Conservation (phyloP, 2,113 vertebrate species). For the Telmatochromis brachygnathus region DNA sequence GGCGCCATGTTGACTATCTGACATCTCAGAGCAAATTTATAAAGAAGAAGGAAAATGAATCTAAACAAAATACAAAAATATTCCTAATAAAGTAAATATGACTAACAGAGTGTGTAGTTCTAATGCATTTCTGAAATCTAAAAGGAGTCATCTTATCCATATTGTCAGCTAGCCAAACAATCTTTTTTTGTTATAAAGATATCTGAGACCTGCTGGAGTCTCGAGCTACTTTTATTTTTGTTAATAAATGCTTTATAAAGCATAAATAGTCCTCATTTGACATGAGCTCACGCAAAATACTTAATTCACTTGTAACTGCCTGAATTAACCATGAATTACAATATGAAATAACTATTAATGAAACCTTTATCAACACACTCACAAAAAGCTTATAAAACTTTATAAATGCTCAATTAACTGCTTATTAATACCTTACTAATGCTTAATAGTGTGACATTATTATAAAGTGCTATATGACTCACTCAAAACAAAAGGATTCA, state of each 20-base stretch:
- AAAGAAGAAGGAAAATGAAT: neutral
- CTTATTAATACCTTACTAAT: neutral
- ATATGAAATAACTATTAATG: neutral
- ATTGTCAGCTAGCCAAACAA: neutral
- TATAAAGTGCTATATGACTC: neutral
- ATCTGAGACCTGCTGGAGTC: neutral
- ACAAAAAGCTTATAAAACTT: neutral
- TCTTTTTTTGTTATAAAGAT: neutral
- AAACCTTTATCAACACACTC: neutral
- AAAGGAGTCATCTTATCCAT: neutral
- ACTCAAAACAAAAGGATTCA: neutral
- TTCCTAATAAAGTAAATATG: neutral
- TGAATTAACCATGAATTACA: neutral
- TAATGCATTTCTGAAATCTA: neutral
- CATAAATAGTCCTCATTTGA: neutral
- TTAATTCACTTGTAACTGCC: neutral
- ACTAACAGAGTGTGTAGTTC: neutral
- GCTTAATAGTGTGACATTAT: neutral
- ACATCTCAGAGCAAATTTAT: neutral
- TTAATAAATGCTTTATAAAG: neutral
- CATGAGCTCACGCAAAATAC: neutral
- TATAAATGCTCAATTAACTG: neutral
- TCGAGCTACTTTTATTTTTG: neutral
- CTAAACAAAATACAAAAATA: neutral
- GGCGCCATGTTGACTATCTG: neutral